Evolutionary conservation across 2,888 invertebrate species (phyloP), one percentile per base, ranked within the genome.

Genomic region (Drosophila mulleri): DNA sequence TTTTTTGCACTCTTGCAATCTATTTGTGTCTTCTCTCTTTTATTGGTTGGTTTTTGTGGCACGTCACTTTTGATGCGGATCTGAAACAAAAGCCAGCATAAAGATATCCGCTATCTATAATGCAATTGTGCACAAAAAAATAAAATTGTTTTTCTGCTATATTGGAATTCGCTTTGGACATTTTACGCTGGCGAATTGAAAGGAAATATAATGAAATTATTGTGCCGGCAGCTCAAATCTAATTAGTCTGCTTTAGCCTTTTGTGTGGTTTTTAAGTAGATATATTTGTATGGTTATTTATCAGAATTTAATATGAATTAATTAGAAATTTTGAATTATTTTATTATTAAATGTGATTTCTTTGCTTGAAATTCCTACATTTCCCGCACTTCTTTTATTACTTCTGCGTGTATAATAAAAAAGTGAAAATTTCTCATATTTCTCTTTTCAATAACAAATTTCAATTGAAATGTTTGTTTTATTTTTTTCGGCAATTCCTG

Each of bases 31-130:
- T 26, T 1, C 48, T 56, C 41, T 41, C 26, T 58, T 64, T 37
- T 66, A 1, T 41, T 41, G 35, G 37, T 26, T 23, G 14, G 3
- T 37, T 60, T 50, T 56, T 37, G 45, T 59, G 60, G 57, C 58
- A 73, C 72, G 69, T 69, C 68, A 66, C 67, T 75, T 63, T 76
- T 68, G 62, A 66, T 72, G 64, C 59, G 57, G 39, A 47, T 45
- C 16, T 63, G 64, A 59, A 67, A 65, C 54, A 54, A 64, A 66
- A 58, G 45, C 29, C 63, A 45, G 53, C 18, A 9, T 20, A 41
- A 41, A 56, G 54, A 52, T 44, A 41, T 41, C n/a, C 11, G 39
- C 12, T 41, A 54, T 41, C 54, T 41, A 54, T 57, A 64, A 65
- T 61, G 44, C 56, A 71, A 65, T 62, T 61, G 45, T 60, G 23